These are phyloP conservation scores for Drosophila asahinai DNA, from an alignment of 1,140 invertebrate species.

Conservation along the genomic window DNA sequence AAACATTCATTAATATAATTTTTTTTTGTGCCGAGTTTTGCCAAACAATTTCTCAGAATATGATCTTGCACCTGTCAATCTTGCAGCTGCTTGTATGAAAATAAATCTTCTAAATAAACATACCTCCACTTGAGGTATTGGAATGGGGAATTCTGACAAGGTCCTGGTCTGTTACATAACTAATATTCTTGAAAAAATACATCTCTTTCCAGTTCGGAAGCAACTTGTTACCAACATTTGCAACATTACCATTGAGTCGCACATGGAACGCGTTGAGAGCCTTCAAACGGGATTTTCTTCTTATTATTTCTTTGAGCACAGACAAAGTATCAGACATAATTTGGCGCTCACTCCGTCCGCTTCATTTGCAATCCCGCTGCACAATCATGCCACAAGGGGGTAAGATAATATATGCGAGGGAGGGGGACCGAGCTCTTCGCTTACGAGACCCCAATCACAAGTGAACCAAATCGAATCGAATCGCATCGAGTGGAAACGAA, in stretches of 20 bases:
- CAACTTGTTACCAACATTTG: neutral
- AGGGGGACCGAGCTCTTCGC: constrained; percentile 9
- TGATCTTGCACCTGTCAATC: neutral
- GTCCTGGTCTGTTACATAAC: neutral
- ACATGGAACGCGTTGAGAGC: neutral
- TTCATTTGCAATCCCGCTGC: constrained; percentile 55
- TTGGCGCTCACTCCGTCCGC: constrained; percentile 13
- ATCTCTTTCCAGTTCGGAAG: neutral
- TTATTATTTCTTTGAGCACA: constrained; percentile 7
- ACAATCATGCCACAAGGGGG: constrained; percentile 46
- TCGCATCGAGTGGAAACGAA: constrained; percentile 47
- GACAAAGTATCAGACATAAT: constrained; percentile 28
- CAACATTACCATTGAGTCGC: neutral
- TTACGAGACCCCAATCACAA: constrained; percentile 39
- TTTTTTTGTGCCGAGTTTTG: neutral
- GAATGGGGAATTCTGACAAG: neutral
- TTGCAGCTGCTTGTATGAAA: neutral
- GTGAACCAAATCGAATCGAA: constrained; percentile 51
- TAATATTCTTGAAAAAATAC: neutral
- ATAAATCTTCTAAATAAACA: neutral
- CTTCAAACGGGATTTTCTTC: constrained; percentile 14
- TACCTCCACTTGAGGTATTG: neutral
- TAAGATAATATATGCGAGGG: neutral
- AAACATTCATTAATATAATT: neutral
- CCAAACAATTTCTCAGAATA: neutral